Base-by-base conservation (phyloP, 2,888 invertebrate genomes). In the Leptinotarsa juncta region DNA sequence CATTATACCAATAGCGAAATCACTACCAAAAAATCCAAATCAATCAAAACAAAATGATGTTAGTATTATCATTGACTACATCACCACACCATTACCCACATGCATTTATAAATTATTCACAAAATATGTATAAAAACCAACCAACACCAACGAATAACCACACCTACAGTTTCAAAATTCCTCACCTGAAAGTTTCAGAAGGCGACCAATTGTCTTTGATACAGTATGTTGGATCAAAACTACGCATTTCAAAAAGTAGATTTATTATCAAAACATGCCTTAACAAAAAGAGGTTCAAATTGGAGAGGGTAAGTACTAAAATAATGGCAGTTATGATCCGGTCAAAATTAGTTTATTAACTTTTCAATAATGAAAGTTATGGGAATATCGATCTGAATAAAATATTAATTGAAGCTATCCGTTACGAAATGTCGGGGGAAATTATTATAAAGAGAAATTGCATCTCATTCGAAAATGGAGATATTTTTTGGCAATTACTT, bases 201-300 rank as follows among this genome's bases (percentile, higher is more conserved):
- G 62, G 18, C 26, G 18, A 62, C 32, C 62, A 62, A 42, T n/a
- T 42, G 16, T 62, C 62, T n/a, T 10, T 10, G n/a, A 32, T 12
- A 42, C 10, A 62, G 62, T 4, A 15, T 16, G 62, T 62, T 16
- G 26, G 2, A 62, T 18, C 26, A 42, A 65, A 71, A 71, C 71
- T 32, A 71, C 42, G 26, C 49, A 65, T 18, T 71, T 71, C 71
- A 42, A 65, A 71, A 71, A 65, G 65, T 71, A 65, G 65, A 71
- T 71, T 71, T 71, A 71, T 71, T 71, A 71, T 71, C 65, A 71
- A 71, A 71, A 71, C 69, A 69, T 69, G 69, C 69, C 48, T 57
- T 57, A 69, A 69, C 32, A 55, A 15, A 69, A 4, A 51, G n/a
- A 67, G 32, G 26, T 53, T 67, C 32, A 53, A 32, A 50, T 55